Conservation (phyloP, 2,797 vertebrate genomes). For the Nannoperca obscura region DNA sequence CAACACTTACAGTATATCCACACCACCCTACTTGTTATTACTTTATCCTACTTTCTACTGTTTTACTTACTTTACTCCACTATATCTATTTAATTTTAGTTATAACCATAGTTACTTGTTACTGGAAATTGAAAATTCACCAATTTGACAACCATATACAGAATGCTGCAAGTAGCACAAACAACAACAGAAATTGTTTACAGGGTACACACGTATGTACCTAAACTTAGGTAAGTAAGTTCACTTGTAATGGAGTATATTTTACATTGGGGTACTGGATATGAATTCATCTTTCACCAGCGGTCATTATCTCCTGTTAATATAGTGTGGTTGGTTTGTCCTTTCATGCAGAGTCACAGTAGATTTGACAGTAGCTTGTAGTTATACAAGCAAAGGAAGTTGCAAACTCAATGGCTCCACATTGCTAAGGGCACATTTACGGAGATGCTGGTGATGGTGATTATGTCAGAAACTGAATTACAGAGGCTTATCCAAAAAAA, state of each 20-base stretch:
- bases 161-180: too few relatives aligned
- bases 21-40: too few relatives aligned
- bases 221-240: neutral
- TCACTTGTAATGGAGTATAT: neutral
- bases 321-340: slow-evolving; percentile 13
- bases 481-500: neutral
- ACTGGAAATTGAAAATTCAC: too few relatives aligned
- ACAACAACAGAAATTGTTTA: too few relatives aligned
- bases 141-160: too few relatives aligned
- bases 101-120: neutral
- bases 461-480: slow-evolving; percentile 35
- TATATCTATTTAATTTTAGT: neutral
- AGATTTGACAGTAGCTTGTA: slow-evolving; percentile 32
- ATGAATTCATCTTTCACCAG: neutral
- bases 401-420: slow-evolving; percentile 1
- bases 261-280: neutral
- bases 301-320: slow-evolving; percentile 41
- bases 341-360: slow-evolving; percentile 2
- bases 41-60: neutral
- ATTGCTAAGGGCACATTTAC: slow-evolving; percentile 11
- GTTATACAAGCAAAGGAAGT: slow-evolving; percentile 28
- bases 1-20: neutral
- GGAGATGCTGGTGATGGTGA: slow-evolving; percentile 13
- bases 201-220: too few relatives aligned
- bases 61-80: neutral